Evolutionary conservation across 2,113 vertebrate species (phyloP), one percentile per base, ranked within the genome.

Genomic region (Amia ocellicauda): DNA sequence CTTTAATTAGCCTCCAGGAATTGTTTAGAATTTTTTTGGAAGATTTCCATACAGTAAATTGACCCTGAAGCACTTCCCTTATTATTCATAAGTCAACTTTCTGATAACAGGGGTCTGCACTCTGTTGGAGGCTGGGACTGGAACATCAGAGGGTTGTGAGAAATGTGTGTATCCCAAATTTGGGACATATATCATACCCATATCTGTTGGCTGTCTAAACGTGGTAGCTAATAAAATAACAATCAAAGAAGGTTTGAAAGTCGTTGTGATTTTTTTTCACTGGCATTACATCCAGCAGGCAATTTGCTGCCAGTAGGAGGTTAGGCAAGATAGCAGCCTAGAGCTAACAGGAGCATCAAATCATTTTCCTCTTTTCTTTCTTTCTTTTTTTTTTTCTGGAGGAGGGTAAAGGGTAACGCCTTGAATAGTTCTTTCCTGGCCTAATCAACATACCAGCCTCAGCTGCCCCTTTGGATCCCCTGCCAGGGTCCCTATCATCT

Each of bases 401-500:
- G 82, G 84, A 88, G 86, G 84, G 81, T 80, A 82, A 83, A 83
- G 80, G 72, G 87, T 80, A 83, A 81, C 78, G 84, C 88, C 89
- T 93, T 83, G 73, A 83, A 74, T 88, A 91, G 87, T 82, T 89
- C 85, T 91, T 92, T 86, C 90, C 82, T 86, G 86, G 88, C 89
- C 91, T 93, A 94, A 96, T 96, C 93, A 94, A 82, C 89, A 89
- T 84, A 92, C 89, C 92, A 93, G 93, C 89, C 93, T 91, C 95
- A 96, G 93, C 93, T 94, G 94, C 94, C 94, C 93, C 90, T 91
- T 92, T 79, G 92, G 91, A 93, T 93, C 91, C 91, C 92, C 94
- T 94, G 93, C 93, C 93, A 97, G 90, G 91, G 93, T 91, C 93
- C 89, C 94, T 94, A 96, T 96, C 95, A 95, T 97, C 94, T 94